phyloP scores from a whole-genome alignment of 1,140 invertebrate species.

The Drosophila burlai region DNA sequence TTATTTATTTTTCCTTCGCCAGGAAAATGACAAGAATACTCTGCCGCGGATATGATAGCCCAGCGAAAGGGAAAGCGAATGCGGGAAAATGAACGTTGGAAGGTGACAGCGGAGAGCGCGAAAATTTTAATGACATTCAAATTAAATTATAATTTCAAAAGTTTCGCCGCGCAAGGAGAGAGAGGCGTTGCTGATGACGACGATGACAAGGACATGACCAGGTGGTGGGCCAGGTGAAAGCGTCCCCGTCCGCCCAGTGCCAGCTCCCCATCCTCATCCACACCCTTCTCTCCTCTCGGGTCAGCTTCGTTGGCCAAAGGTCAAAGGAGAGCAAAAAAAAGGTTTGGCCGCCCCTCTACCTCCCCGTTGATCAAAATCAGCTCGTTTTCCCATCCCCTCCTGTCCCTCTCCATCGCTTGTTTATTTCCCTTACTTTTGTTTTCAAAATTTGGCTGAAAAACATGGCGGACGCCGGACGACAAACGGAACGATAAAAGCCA shows the following conservation, averaged over 20 bases:
- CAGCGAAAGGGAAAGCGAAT: not conserved
- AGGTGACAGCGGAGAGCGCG: conserved; percentile 37
- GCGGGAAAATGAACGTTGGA: not conserved
- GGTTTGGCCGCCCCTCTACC: conserved; percentile 44
- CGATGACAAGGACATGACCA: conserved; percentile 69
- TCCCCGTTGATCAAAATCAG: conserved; percentile 16
- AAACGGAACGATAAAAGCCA: conserved; percentile 75
- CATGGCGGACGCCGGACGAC: conserved; percentile 63
- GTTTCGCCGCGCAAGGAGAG: conserved; percentile 47
- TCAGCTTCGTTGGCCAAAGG: conserved; percentile 60
- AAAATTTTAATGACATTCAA: conserved; percentile 83
- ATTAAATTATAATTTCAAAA: conserved; percentile 83
- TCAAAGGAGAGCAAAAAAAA: conserved; percentile 45
- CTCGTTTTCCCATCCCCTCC: conserved; percentile 4
- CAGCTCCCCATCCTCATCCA: not conserved
- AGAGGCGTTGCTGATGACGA: conserved; percentile 46
- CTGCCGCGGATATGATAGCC: conserved; percentile 48
- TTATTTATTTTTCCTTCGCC: conserved; percentile 19
- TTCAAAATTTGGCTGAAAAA: conserved; percentile 77
- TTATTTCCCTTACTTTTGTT: conserved; percentile 72
- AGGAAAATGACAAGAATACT: conserved; percentile 33
- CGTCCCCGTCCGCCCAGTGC: not conserved
- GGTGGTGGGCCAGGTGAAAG: conserved; percentile 57
- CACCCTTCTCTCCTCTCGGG: conserved; percentile 7
- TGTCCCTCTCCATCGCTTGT: conserved; percentile 23